These are phyloP conservation scores for Danio aesculapii DNA, from an alignment of 2,797 vertebrate species.

Conservation along the genomic window DNA sequence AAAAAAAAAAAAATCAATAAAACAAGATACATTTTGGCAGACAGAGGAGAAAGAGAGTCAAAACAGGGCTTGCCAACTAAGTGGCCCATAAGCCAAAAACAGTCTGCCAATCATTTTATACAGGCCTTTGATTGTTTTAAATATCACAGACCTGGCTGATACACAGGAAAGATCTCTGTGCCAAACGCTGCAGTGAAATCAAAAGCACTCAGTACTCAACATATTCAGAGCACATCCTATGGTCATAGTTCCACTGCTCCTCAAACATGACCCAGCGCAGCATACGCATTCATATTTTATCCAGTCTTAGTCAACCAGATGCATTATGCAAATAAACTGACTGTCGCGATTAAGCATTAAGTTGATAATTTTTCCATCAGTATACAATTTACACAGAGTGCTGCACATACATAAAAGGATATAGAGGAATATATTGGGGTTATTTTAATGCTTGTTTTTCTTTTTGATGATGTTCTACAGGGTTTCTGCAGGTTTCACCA, in stretches of 20 bases:
- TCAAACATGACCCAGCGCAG: background rate
- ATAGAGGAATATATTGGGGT: no score
- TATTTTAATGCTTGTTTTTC: no score
- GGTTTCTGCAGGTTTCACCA: no score
- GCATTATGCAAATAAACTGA: slow-evolving; percentile 6
- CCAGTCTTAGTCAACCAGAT: background rate
- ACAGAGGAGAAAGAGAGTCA: background rate
- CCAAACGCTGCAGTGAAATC: slow-evolving; percentile 1
- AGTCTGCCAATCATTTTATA: background rate
- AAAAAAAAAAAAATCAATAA: background rate
- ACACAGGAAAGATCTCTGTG: background rate
- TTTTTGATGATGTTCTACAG: no score
- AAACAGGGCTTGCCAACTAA: background rate
- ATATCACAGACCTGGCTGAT: slow-evolving; percentile 1
- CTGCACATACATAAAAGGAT: no score
- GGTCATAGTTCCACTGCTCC: slow-evolving; percentile 6
- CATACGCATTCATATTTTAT: slow-evolving; percentile 6
- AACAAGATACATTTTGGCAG: background rate
- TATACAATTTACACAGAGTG: no score
- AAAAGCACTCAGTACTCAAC: slow-evolving; percentile 4
- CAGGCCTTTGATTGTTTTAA: background rate
- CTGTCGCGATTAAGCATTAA: background rate
- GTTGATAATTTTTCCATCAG: no score
- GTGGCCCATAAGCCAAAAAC: background rate
- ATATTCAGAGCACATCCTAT: background rate